These are phyloP conservation scores for Anseranas semipalmata DNA, from an alignment of 2,113 vertebrate genomes.

Conservation along the genomic window DNA sequence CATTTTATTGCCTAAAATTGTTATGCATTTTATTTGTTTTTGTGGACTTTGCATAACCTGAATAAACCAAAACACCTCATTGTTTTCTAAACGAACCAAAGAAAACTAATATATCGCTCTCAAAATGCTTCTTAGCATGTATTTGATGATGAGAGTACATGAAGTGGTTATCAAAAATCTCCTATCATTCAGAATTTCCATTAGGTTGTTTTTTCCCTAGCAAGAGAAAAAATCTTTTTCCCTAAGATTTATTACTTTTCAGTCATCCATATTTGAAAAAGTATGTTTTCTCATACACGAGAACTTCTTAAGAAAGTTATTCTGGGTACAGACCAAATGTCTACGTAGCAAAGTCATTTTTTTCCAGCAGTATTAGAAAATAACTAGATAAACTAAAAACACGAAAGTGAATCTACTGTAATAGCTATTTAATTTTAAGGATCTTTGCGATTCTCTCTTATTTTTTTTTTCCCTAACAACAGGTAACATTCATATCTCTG, in stretches of 20 bases:
- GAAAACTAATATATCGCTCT: not conserved
- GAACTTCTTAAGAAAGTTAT: not conserved
- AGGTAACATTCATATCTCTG: not conserved
- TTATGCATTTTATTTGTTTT: not conserved
- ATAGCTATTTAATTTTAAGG: not conserved
- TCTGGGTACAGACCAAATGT: not conserved
- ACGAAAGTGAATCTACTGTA: not conserved
- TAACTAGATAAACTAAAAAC: not conserved
- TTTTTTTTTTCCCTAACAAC: not conserved
- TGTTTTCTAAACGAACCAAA: not conserved
- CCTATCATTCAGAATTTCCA: not conserved
- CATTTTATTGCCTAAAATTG: not conserved
- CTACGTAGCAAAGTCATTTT: not conserved
- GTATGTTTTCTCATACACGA: not conserved
- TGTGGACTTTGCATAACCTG: not conserved
- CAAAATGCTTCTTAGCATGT: not conserved
- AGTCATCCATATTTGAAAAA: not conserved
- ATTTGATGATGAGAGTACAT: not conserved
- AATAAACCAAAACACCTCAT: not conserved
- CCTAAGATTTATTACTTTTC: not conserved
- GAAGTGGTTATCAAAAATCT: not conserved
- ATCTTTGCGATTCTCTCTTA: not conserved
- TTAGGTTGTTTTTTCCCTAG: accelerated
- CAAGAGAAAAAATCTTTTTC: not conserved
- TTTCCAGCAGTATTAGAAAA: not conserved